These are phyloP conservation scores for Euplexia lucipara DNA, from an alignment of 2,888 invertebrate genomes.

Conservation along the genomic window DNA sequence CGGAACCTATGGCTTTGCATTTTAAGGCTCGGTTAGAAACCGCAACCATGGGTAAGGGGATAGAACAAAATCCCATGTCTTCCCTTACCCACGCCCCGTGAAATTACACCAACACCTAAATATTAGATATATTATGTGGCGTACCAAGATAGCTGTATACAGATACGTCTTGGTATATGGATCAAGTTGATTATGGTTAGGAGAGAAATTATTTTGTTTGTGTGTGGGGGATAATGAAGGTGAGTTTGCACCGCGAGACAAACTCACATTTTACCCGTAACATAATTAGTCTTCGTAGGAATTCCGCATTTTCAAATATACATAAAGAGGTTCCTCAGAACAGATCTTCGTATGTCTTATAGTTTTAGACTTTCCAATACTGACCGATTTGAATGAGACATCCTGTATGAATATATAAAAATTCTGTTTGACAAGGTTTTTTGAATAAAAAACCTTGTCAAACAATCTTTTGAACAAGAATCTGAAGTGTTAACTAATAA, in stretches of 20 bases:
- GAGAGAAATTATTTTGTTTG: neutral
- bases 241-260: too few relatives aligned
- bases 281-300: too few relatives aligned
- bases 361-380: too few relatives aligned
- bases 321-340: too few relatives aligned
- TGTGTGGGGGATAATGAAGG: neutral
- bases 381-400: too few relatives aligned
- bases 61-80: conserved; percentile 46
- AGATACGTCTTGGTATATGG: conserved; percentile 2
- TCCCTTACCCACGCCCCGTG: conserved; percentile 50
- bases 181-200: neutral
- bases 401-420: too few relatives aligned
- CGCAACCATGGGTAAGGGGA: conserved; percentile 36
- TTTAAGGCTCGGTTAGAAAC: conserved; percentile 55
- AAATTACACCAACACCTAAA: conserved; percentile 60
- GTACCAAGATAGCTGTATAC: neutral
- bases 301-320: too few relatives aligned
- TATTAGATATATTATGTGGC: conserved; percentile 35
- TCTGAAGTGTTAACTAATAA: conserved; percentile 9
- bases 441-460: neutral
- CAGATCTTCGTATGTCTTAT: too few relatives aligned
- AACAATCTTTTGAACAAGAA: neutral
- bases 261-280: too few relatives aligned
- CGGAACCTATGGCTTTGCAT: conserved; percentile 56
- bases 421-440: too few relatives aligned